Base-by-base conservation (phyloP, 2,113 vertebrate genomes). In the Clarias batrachus region DNA sequence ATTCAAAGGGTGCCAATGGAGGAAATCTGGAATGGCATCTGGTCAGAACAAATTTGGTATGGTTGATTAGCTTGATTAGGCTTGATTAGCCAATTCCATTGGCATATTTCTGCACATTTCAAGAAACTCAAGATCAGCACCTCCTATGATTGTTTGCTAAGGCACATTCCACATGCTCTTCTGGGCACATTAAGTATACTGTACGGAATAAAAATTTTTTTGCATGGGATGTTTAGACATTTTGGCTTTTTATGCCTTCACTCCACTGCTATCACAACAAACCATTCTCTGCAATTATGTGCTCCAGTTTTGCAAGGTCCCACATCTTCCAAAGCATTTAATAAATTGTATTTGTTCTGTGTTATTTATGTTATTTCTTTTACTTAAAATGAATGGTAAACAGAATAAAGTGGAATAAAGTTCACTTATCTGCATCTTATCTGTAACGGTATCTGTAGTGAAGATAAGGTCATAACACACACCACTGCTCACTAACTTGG, bases 1-100 rank as follows among this genome's bases (percentile, higher is more conserved):
- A 21, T 80, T 30, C 48, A 84, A 87, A 70, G 76, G 48, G 76
- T 52, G 48, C 80, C 74, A 87, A 27, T 78, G 81, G 60, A 74
- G 23, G 60, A 71, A 17, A n/a, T 82, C 71, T 88, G 71, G 70
- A 74, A 83, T 56, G 5, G 4, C 66, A 59, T 23, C 54, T 84
- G n/a, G 27, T 57, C 66, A 70, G 10, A 57, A 17, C 19, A 16
- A 71, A 33, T 30, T 57, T 83, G 65, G 13, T 30, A 48, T 70
- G 3, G 17, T 19, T 17, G 66, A 2, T 70, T 70, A 37, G 14
- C n/a, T n/a, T n/a, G n/a, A n/a, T n/a, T n/a, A n/a, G n/a, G n/a
- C n/a, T n/a, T n/a, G n/a, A n/a, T n/a, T n/a, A n/a, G n/a, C n/a
- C n/a, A n/a, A n/a, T n/a, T n/a, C n/a, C n/a, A n/a, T n/a, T n/a